phyloP scores from a whole-genome alignment of 1,140 invertebrate species.

The Ceratina australensis region DNA sequence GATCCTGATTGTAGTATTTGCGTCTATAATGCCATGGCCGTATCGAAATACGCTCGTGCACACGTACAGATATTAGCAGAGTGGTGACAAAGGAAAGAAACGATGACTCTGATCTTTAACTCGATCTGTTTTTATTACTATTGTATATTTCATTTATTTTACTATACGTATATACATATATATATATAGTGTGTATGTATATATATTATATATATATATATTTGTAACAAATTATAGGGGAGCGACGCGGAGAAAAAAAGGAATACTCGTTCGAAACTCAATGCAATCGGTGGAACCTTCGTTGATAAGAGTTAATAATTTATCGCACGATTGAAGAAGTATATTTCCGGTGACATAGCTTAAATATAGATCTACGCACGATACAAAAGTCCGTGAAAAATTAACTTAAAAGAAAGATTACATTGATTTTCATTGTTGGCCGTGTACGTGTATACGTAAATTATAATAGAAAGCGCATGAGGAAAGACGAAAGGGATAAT shows the following conservation, averaged over 20 bases:
- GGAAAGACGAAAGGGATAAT: conserved; percentile 42
- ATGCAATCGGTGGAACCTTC: conserved; percentile 36
- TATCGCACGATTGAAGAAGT: conserved; percentile 11
- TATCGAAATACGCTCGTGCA: conserved; percentile 64
- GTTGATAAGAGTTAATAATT: conserved; percentile 19
- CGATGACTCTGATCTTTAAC: conserved; percentile 51
- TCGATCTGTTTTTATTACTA: conserved; percentile 36
- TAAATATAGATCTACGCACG: conserved; percentile 6
- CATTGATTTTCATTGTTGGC: conserved; percentile 48
- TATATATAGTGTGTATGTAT: background rate
- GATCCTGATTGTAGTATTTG: conserved; percentile 56
- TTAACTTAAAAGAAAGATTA: conserved; percentile 27
- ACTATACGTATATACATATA: conserved; percentile 31
- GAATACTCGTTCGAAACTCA: conserved; percentile 29
- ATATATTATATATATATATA: conserved; percentile 18
- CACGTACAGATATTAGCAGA: conserved; percentile 61
- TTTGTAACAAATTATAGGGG: conserved; percentile 31
- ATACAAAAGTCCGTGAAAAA: conserved; percentile 45
- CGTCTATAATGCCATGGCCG: conserved; percentile 59
- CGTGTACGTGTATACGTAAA: conserved; percentile 60
- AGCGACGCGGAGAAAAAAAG: background rate
- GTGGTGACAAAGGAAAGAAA: conserved; percentile 20
- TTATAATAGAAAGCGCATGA: conserved; percentile 41
- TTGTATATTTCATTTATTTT: conserved; percentile 32
- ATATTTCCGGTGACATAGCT: background rate